phyloP scores from a whole-genome alignment of 2,888 invertebrate genomes.

The Acronicta aceris region DNA sequence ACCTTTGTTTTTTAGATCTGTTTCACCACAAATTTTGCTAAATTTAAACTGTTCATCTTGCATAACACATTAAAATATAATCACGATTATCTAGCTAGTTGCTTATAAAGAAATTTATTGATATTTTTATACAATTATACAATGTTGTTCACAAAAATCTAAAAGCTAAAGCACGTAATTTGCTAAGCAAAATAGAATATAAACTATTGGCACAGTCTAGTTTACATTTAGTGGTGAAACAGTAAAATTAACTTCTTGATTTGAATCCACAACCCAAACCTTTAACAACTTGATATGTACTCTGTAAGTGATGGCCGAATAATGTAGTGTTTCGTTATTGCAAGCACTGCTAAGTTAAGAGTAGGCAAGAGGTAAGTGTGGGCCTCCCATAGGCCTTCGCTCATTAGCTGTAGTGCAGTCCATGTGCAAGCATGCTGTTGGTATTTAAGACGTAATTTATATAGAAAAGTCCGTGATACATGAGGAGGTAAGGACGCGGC shows the following conservation, averaged over 20 bases:
- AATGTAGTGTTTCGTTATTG: conserved; percentile 75
- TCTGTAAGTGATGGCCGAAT: conserved; percentile 51
- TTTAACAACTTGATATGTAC: conserved; percentile 44
- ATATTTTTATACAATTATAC: not conserved
- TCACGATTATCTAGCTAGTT: conserved; percentile 3
- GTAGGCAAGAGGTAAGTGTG: conserved; percentile 83
- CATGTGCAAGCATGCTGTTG: conserved; percentile 57
- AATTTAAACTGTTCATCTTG: not conserved
- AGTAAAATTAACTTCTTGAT: conserved; percentile 25
- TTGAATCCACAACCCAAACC: conserved; percentile 37
- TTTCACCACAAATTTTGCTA: conserved; percentile 39
- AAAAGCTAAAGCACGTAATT: conserved; percentile 7
- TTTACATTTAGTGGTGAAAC: conserved; percentile 44
- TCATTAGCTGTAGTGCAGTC: conserved; percentile 61
- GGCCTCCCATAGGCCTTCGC: conserved; percentile 41
- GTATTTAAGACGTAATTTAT: conserved; percentile 32
- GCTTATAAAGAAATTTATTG: not conserved
- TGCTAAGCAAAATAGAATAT: conserved; percentile 14
- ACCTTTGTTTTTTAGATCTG: conserved; percentile 29
- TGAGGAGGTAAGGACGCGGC: not conserved
- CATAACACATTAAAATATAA: not conserved
- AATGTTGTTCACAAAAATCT: conserved; percentile 9
- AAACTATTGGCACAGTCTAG: conserved; percentile 22
- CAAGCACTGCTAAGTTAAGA: conserved; percentile 82
- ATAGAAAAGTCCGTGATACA: not conserved